Evolutionary conservation across 2,888 invertebrate species (phyloP), one percentile per base, ranked within the genome.

Genomic region (Euclidia mi): DNA sequence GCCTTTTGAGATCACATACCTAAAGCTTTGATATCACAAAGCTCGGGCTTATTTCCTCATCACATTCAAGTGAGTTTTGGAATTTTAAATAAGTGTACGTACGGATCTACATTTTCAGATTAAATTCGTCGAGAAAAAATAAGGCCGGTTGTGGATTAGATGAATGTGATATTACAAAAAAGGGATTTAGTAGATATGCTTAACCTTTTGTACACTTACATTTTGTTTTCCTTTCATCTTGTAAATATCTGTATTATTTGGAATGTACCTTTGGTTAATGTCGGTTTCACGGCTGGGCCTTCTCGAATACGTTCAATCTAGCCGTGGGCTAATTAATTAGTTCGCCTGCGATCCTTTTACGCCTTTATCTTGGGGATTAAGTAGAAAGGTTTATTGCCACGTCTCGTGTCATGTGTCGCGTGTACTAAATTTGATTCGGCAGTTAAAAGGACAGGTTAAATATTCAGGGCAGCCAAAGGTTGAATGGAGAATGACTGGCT

Each of bases 1-100:
- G 31, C 49, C 45, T 61, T 57, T 68, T 52, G 44, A 60, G 58
- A 37, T 52, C 48, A 50, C 47, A 53, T 46, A 10, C 41, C 20
- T 6, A 47, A 34, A 40, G 48, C 53, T 60, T 55, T 43, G 6
- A n/a, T 38, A 43, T 37, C n/a, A 34, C 40, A 35, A 59, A 56
- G 9, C 28, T 15, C 15, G 35, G 29, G 29, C 10, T 31, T 15
- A 32, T 52, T 53, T 41, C 41, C 59, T 58, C 52, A 50, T 64
- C 51, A 45, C 34, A 47, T 59, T 37, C 14, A 17, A 20, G 41
- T 44, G 31, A 42, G 20, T 49, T 56, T 56, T 53, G 44, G 51
- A 51, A 47, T 66, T 40, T 52, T 42, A 50, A 41, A 49, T 56
- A 31, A 64, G 20, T 25, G 7, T 25, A 25, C 20, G 20, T 51